phyloP scores from a whole-genome alignment of 2,113 vertebrate genomes.

The Nycticryphes semicollaris region DNA sequence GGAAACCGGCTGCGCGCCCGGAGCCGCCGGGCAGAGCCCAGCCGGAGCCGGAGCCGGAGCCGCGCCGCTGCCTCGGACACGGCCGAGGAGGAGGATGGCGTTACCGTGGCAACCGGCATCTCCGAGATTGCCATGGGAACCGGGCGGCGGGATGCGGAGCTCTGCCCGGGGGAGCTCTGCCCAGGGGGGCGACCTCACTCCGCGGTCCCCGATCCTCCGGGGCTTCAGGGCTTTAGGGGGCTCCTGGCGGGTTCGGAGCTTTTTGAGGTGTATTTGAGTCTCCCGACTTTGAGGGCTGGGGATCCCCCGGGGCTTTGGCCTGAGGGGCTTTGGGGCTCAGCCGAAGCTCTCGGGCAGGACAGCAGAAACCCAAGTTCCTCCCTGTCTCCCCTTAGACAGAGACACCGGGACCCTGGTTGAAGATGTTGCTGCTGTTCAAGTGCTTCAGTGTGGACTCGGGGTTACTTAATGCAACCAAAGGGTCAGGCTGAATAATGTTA shows the following conservation, averaged over 20 bases:
- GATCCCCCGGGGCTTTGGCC: neutral
- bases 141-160: slow-evolving; percentile 60
- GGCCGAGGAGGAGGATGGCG: slow-evolving; percentile 68
- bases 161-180: slow-evolving; percentile 29
- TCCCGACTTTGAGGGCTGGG: neutral
- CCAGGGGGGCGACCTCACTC: neutral
- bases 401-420: neutral
- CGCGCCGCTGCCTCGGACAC: slow-evolving; percentile 45
- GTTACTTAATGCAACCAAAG: neutral
- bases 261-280: neutral
- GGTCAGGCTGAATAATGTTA: neutral
- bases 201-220: neutral
- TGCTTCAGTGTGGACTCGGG: neutral
- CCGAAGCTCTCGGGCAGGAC: neutral
- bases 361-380: neutral
- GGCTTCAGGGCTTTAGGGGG: neutral
- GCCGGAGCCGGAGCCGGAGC: neutral
- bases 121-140: slow-evolving; percentile 70
- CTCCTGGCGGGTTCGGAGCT: neutral
- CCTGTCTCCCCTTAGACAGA: neutral
- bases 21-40: neutral
- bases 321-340: neutral
- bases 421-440: neutral
- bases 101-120: slow-evolving; percentile 70
- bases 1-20: neutral